Evolutionary conservation across 2,888 invertebrate genomes (phyloP).

Genomic region (Noctua janthina): DNA sequence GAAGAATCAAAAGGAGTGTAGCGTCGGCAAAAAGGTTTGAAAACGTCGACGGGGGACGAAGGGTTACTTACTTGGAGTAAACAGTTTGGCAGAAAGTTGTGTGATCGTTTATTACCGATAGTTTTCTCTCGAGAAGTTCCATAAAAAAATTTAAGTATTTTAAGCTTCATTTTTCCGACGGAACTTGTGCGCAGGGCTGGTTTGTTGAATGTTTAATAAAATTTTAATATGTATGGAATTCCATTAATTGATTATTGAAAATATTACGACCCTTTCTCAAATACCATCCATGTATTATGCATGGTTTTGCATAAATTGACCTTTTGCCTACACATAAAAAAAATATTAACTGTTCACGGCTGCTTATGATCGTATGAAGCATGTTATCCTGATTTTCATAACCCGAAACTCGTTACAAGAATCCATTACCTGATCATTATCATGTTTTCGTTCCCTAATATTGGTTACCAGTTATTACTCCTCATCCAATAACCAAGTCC

Average conservation of each 20-base stretch:
- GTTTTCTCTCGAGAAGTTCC: constrained; percentile 32
- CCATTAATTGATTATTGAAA: background rate
- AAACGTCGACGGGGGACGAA: constrained; percentile 48
- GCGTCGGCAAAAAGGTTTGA: constrained; percentile 49
- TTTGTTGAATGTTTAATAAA: constrained; percentile 6
- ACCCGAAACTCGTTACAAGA: background rate
- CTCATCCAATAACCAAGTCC: constrained; percentile 42
- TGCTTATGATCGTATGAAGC: background rate
- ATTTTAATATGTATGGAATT: background rate
- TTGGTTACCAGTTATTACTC: constrained; percentile 30
- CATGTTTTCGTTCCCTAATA: constrained; percentile 19
- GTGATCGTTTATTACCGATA: constrained; percentile 46
- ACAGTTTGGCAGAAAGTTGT: constrained; percentile 52
- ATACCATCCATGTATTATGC: background rate
- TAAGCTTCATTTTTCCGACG: constrained; percentile 1
- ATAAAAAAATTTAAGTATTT: background rate
- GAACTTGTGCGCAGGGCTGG: constrained; percentile 5
- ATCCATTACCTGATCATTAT: constrained; percentile 34
- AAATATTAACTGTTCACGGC: background rate
- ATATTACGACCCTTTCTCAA: background rate
- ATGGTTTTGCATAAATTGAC: background rate
- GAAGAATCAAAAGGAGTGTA: constrained; percentile 62
- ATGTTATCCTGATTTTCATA: background rate
- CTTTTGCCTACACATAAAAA: background rate
- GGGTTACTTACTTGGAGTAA: constrained; percentile 45